These are phyloP conservation scores for Onychostoma macrolepis DNA, from an alignment of 2,113 vertebrate genomes.

Conservation along the genomic window DNA sequence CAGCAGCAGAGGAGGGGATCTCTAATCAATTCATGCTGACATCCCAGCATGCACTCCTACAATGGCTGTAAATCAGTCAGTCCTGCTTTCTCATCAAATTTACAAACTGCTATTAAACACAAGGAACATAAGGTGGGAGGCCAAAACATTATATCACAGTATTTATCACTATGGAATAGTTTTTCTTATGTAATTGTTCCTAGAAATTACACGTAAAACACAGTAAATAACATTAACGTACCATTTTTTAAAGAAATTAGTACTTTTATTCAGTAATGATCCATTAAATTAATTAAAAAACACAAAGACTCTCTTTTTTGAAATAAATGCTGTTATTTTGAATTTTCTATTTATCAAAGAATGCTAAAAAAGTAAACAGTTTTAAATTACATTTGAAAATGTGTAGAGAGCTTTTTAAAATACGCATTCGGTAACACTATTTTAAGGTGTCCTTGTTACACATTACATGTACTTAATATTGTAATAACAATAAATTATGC, in stretches of 20 bases:
- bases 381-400: not conserved
- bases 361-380: not conserved
- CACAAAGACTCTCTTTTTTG: not conserved
- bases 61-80: not conserved
- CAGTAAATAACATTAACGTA: not conserved
- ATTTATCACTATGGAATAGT: not conserved
- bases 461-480: no score
- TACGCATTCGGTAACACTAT: no score
- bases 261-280: not conserved
- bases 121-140: not conserved
- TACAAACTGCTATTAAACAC: not conserved
- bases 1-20: not conserved
- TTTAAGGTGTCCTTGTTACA: no score
- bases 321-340: not conserved
- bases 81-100: constrained; percentile 2
- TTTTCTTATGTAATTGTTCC: no score
- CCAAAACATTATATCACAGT: not conserved
- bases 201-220: not conserved
- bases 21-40: constrained; percentile 5
- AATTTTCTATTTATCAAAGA: not conserved
- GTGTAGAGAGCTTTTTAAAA: not conserved
- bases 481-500: no score
- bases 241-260: not conserved
- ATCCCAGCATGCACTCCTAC: not conserved
- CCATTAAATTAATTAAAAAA: not conserved